Evolutionary conservation across 2,113 vertebrate genomes (phyloP), one percentile per base, ranked within the genome.

Genomic region (Spermophilus dauricus): DNA sequence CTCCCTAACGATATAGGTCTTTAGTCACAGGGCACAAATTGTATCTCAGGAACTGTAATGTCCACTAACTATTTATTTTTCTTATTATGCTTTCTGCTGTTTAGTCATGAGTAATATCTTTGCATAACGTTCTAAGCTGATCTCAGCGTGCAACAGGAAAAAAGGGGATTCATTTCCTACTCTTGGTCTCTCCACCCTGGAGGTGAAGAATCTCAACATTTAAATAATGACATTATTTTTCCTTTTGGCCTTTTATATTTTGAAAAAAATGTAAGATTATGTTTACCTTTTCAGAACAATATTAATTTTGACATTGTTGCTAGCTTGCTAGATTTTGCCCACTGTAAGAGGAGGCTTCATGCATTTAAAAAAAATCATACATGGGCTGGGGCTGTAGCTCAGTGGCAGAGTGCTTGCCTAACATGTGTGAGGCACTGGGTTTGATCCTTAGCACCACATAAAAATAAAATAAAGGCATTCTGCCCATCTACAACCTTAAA

Each of bases 191-290:
- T 45, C 9, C 61, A 22, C 30, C 14, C 61, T 84, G 48, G 26
- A 88, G 85, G 48, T 51, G 10, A 93, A 77, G 20, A 70, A 70
- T 88, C 78, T 84, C 58, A 70, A 77, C 58, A 88, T 82, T 87
- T 92, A 83, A 84, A 89, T 76, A 32, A 89, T n/a, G 34, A 84
- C 61, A 77, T 61, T 75, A 86, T 93, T 93, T 77, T 76, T 88
- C 72, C 70, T 84, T 34, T n/a, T 75, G 48, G 17, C 32, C 39
- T 9, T 84, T 83, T 84, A 77, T 45, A 69, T 34, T 86, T 83
- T 91, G 8, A 70, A 30, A 94, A 94, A 48, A 65, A 30, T 65
- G 26, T 81, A 69, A 73, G 45, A 32, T 92, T 87, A 58, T 58
- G 5, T 58, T 58, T 96, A 83, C 51, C 13, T 58, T 83, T 89